These are phyloP conservation scores for Chesias legatella DNA, from an alignment of 2,888 invertebrate species.

Conservation along the genomic window DNA sequence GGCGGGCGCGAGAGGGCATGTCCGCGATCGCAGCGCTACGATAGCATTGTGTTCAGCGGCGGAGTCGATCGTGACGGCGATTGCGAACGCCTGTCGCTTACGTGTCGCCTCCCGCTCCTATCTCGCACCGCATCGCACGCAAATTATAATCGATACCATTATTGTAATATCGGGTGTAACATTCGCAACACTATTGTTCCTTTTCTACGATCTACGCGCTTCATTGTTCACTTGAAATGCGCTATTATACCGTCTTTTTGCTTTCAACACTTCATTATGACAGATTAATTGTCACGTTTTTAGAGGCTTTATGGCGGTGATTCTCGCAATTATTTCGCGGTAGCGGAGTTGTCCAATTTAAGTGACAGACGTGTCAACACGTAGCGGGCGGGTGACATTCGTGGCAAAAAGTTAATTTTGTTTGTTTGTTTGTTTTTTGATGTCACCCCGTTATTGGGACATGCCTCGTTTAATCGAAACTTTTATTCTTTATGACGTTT, in stretches of 20 bases:
- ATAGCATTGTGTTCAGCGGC: slow-evolving; percentile 73
- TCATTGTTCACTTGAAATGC: slow-evolving; percentile 41
- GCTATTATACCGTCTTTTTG: slow-evolving; percentile 31
- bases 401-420: slow-evolving; percentile 47
- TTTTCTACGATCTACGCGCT: slow-evolving; percentile 43
- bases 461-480: slow-evolving; percentile 33
- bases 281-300: slow-evolving; percentile 30
- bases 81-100: slow-evolving; percentile 74
- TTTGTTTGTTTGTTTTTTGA: slow-evolving; percentile 42
- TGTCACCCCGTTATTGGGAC: slow-evolving; percentile 39
- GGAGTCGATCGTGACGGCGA: slow-evolving; percentile 72
- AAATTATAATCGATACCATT: slow-evolving; percentile 81
- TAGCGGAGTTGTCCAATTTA: slow-evolving; percentile 51
- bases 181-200: slow-evolving; percentile 73
- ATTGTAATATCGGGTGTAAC: slow-evolving; percentile 77
- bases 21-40: slow-evolving; percentile 71
- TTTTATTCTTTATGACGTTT: slow-evolving; percentile 33
- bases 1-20: slow-evolving; percentile 69
- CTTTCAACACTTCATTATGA: slow-evolving; percentile 42
- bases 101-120: slow-evolving; percentile 70
- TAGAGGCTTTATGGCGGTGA: slow-evolving; percentile 14
- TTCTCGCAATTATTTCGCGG: slow-evolving; percentile 21
- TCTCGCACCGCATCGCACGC: slow-evolving; percentile 75
- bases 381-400: slow-evolving; percentile 44
- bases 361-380: slow-evolving; percentile 47